These are phyloP conservation scores for Chironex yamaguchii DNA, from an alignment of 30 jellyfish, hydroid and myxozoan species.

Conservation along the genomic window DNA sequence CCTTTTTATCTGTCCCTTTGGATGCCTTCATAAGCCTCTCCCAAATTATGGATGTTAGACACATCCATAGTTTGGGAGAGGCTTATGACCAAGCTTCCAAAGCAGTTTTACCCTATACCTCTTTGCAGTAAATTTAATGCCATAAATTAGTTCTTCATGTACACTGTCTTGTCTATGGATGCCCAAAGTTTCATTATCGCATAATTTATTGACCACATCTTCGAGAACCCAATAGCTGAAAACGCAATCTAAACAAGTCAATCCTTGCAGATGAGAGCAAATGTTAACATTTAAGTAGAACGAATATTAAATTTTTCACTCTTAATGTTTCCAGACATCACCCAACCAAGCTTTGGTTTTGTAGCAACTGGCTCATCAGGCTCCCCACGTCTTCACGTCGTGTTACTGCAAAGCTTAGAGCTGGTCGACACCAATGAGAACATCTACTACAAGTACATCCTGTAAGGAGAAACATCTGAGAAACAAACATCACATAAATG, in stretches of 20 bases:
- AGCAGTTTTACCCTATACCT: too few relatives aligned
- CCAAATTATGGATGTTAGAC: too few relatives aligned
- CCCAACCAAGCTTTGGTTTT: constrained; percentile 39
- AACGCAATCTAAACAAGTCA: too few relatives aligned
- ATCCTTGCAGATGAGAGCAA: too few relatives aligned
- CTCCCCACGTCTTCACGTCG: constrained; percentile 46
- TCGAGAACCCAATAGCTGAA: too few relatives aligned
- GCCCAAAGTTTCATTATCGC: neutral
- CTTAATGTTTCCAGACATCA: constrained; percentile 17
- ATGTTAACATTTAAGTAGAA: neutral
- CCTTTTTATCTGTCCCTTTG: too few relatives aligned
- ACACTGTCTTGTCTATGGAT: neutral
- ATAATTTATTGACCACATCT: too few relatives aligned
- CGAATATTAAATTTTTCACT: constrained; percentile 2
- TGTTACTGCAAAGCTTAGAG: constrained; percentile 37
- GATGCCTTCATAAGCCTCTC: too few relatives aligned
- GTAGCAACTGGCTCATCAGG: constrained; percentile 54
- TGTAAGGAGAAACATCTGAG: constrained; percentile 13
- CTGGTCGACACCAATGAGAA: constrained; percentile 1
- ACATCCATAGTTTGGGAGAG: too few relatives aligned
- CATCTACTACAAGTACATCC: neutral
- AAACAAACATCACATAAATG: constrained; percentile 2
- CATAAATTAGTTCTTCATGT: neutral
- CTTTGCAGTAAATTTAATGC: neutral
- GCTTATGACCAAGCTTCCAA: too few relatives aligned